phyloP scores from a whole-genome alignment of 1,140 invertebrate genomes.

The Zaprionus ghesquierei region DNA sequence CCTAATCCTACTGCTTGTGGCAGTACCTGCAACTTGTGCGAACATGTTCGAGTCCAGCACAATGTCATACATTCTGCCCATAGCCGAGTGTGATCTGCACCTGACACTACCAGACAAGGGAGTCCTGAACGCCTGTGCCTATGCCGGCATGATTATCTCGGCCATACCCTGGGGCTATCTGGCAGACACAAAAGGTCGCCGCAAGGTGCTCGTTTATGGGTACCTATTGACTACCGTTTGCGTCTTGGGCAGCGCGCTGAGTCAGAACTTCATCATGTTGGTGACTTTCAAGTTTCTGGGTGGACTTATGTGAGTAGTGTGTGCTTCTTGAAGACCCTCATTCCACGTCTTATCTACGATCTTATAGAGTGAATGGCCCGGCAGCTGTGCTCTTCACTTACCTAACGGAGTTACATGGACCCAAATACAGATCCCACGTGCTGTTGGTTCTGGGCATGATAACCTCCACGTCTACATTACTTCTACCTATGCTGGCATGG shows the following conservation, averaged over 20 bases:
- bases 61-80: constrained; percentile 87
- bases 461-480: constrained; percentile 84
- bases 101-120: constrained; percentile 87
- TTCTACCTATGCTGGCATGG: constrained; percentile 85
- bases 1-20: constrained; percentile 85
- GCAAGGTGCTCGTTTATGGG: constrained; percentile 88
- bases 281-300: constrained; percentile 89
- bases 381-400: constrained; percentile 89
- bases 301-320: constrained; percentile 88
- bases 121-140: constrained; percentile 86
- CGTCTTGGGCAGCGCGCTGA: constrained; percentile 86
- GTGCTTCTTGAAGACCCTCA: not conserved
- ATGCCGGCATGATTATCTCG: constrained; percentile 91
- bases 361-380: constrained; percentile 88
- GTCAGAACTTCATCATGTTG: constrained; percentile 88
- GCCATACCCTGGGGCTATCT: constrained; percentile 92
- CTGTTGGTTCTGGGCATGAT: constrained; percentile 86
- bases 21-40: constrained; percentile 86
- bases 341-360: not conserved
- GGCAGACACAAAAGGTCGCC: constrained; percentile 89
- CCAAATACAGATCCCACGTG: constrained; percentile 85
- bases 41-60: constrained; percentile 87
- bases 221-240: constrained; percentile 88
- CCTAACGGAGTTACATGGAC: constrained; percentile 87
- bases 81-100: constrained; percentile 88